Conservation (phyloP, 2,113 vertebrate species). For the Haemorhous mexicanus region DNA sequence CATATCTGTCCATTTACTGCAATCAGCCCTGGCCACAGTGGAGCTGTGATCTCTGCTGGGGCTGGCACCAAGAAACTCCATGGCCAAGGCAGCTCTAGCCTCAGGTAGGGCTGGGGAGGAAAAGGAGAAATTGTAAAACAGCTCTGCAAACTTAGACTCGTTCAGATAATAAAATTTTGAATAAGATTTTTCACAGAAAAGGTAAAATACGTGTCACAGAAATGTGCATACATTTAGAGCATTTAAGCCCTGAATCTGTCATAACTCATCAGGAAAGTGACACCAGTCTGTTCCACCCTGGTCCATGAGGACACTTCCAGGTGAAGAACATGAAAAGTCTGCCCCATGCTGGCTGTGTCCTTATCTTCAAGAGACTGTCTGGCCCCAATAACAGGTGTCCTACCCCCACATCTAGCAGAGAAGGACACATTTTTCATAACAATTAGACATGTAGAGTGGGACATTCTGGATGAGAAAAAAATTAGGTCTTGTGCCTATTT, state of each 20-base stretch:
- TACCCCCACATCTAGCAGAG: neutral
- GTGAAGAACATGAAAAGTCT: neutral
- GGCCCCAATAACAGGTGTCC: neutral
- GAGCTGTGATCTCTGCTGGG: neutral
- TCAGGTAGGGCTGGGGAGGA: neutral
- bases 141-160: neutral
- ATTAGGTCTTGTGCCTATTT: neutral
- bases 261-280: neutral
- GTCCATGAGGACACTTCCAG: neutral
- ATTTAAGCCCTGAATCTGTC: neutral
- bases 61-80: neutral
- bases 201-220: neutral
- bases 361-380: neutral
- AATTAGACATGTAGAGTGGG: neutral
- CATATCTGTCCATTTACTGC: neutral
- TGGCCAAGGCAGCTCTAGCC: neutral
- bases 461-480: neutral
- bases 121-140: neutral
- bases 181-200: neutral
- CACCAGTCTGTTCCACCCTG: neutral
- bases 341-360: neutral
- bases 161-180: neutral
- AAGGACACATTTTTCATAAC: neutral
- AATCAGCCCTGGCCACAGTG: neutral
- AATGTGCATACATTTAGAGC: neutral